A percentile compares a stretch with the other conserved stretches of the same genome.
These are phyloP conservation scores for Diplodus puntazzo DNA, from an alignment of 2,797 vertebrate genomes.

Conservation along the genomic window DNA sequence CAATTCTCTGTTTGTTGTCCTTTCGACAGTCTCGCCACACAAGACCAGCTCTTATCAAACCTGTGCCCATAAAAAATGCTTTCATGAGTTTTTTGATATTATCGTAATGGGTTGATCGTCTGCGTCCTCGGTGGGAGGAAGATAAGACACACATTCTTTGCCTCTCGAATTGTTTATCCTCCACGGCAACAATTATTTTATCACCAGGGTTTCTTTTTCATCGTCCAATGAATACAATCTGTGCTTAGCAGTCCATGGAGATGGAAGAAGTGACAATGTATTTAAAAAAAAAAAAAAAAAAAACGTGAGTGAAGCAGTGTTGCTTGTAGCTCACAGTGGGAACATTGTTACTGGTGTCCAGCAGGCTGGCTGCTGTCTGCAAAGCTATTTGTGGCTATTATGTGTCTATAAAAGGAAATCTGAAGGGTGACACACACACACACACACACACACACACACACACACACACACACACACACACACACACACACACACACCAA, in stretches of 20 bases:
- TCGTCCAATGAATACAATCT: background rate
- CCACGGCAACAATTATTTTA: background rate
- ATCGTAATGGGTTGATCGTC: background rate
- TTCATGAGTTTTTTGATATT: background rate
- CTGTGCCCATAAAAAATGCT: background rate
- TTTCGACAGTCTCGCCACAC: background rate
- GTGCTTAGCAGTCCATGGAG: background rate
- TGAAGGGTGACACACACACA: conserved; percentile 85
- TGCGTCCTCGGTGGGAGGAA: background rate
- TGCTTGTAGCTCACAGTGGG: conserved; percentile 17
- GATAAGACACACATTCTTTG: background rate
- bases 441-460: conserved; percentile 10
- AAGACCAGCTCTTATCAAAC: background rate
- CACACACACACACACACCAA: conserved; percentile 61
- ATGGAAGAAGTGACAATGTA: background rate
- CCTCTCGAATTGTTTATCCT: background rate
- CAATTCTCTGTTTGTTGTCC: background rate
- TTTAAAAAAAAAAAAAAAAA: background rate
- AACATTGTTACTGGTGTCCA: conserved; percentile 82
- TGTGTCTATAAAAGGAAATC: conserved; percentile 96
- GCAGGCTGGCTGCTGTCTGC: conserved; percentile 85
- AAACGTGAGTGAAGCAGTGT: background rate
- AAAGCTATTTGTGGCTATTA: conserved; percentile 93
- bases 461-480: too few species aligned
- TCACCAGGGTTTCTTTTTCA: background rate